Percentiles rank a stretch among this genome's conserved stretches.
phyloP scores from a whole-genome alignment of 2,113 vertebrate species.

The Neodontobutis hainanensis region DNA sequence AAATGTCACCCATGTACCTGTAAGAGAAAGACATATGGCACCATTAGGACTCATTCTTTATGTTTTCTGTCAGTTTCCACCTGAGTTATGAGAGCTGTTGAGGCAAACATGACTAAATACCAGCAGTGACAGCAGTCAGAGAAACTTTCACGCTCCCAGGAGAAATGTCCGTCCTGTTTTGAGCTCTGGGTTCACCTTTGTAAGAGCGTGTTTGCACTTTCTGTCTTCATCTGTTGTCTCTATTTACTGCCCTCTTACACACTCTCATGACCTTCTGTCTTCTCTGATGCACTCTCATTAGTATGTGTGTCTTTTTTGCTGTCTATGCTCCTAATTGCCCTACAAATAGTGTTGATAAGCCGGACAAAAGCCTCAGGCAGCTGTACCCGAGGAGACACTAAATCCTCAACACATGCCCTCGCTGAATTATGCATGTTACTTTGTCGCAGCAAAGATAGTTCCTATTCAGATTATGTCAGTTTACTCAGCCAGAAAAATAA shows the following conservation, averaged over 20 bases:
- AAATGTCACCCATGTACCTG: conserved; percentile 96
- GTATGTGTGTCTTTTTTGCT: background rate
- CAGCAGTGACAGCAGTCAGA: conserved; percentile 10
- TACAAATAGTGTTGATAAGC: conserved; percentile 21
- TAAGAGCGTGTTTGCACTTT: conserved; percentile 4
- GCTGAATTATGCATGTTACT: conserved; percentile 43
- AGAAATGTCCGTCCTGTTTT: conserved; percentile 28
- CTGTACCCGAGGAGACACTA: conserved; percentile 24
- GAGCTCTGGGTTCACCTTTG: conserved; percentile 33
- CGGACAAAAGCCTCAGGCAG: conserved; percentile 38
- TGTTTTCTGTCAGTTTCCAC: conserved; percentile 6
- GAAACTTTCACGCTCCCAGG: conserved; percentile 28
- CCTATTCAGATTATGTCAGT: conserved; percentile 38
- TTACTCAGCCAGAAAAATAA: conserved; percentile 13
- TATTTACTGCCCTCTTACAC: conserved; percentile 1
- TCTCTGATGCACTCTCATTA: background rate
- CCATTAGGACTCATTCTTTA: conserved; percentile 18
- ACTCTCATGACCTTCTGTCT: conserved; percentile 14
- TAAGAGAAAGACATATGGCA: conserved; percentile 31
- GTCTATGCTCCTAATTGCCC: conserved; percentile 2
- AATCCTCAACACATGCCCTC: conserved; percentile 32
- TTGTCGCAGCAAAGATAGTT: conserved; percentile 27
- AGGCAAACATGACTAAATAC: conserved; percentile 38
- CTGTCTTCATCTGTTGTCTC: conserved; percentile 11
- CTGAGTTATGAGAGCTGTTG: conserved; percentile 8